Base-by-base conservation (phyloP, 30 jellyfish, hydroid and myxozoan genomes). In the Thelohanellus kitauei region DNA sequence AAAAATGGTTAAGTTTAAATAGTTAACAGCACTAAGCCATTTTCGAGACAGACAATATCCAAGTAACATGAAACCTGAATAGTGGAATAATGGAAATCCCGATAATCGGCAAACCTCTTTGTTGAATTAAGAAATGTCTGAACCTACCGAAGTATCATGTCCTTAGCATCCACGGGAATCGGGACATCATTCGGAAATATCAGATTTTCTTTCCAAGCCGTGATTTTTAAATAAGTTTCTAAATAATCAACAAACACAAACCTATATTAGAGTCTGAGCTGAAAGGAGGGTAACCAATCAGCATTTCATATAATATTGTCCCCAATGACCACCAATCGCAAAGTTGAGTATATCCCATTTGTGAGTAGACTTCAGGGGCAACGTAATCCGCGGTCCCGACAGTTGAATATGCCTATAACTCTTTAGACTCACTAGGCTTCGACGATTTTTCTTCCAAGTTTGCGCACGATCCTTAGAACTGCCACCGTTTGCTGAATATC, bases 241-340 rank as follows among this genome's bases (percentile, higher is more conserved):
- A 40, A 15, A 55, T 37, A 16, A 21, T 13, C 27, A 44, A 33
- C 0, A 17, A 34, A 1, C 15, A 4, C 17, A 3, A 25, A 73
- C 93, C 93, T 73, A 61, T 87, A 2, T 87, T 87, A 11, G 87
- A 61, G 47, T 73, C 93, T 20, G 93, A 73, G 38, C 93, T 61
- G 37, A 73, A 73, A 23, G 93, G 93, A 4, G 93, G 93, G 25
- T 73, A 73, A 17, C 93, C 93, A 46, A 73, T 73, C 33, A 73
- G 64, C 93, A 73, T 73, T 53, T 73, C 93, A 50, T 45, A 73
- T 84, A 73, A 56, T 22, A 73, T 73, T 12, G 63, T 87, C 11
- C 93, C 93, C 14, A 73, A 53, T 32, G 88, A 62, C 93, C 93
- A 73, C 93, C 93, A 73, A 38, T 73, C 93, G 48, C 93, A 73